Conservation (phyloP, 2,113 vertebrate genomes). For the Alethe castanea region DNA sequence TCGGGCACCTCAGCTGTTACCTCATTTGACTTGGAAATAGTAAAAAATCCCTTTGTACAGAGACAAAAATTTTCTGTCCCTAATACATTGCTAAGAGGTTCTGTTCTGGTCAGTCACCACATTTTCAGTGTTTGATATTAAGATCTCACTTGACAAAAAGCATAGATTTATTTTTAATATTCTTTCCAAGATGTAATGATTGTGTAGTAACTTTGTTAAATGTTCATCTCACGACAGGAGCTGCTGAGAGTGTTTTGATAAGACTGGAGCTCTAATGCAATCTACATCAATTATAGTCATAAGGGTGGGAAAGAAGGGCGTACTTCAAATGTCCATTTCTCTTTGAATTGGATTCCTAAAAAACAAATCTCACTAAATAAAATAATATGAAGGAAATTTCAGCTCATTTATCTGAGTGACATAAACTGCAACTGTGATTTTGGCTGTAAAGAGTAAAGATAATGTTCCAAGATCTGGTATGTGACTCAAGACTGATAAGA, state of each 20-base stretch:
- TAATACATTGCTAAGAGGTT: not conserved
- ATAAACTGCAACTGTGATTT: not conserved
- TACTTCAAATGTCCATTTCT: not conserved
- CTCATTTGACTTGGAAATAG: not conserved
- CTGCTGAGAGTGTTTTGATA: not conserved
- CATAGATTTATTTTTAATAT: slow-evolving; percentile 2
- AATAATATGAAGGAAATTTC: not conserved
- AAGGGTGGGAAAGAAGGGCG: not conserved
- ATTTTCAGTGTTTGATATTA: not conserved
- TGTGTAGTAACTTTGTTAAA: not conserved
- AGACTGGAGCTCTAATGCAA: not conserved
- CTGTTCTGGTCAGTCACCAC: not conserved
- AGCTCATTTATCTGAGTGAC: not conserved
- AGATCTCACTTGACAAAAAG: not conserved
- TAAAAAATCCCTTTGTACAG: not conserved
- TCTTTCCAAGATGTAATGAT: not conserved
- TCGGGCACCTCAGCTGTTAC: not conserved
- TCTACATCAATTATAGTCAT: not conserved
- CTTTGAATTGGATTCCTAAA: not conserved
- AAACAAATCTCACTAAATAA: not conserved
- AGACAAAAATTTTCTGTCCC: not conserved
- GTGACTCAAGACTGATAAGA: not conserved
- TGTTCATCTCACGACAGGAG: not conserved
- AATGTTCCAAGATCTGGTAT: not conserved
- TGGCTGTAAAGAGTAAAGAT: not conserved